Evolutionary conservation across 2,113 vertebrate genomes (phyloP), one percentile per base, ranked within the genome.

Genomic region (Canis aureus): DNA sequence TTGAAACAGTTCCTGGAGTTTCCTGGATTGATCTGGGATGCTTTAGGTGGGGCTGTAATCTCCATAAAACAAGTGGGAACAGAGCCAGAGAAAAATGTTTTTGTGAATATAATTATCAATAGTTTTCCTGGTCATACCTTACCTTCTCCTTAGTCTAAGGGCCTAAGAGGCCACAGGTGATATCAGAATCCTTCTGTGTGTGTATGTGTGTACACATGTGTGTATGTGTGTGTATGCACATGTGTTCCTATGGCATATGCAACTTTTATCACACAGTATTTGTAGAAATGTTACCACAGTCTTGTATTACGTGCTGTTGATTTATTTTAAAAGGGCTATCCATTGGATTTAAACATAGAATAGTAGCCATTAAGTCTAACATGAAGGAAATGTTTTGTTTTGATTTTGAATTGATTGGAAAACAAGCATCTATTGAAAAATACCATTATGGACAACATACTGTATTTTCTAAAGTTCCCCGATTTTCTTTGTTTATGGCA

Each of bases 371-470:
- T 69, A n/a, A 25, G 11, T 78, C 69, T 69, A 71, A 43, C 9
- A 49, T 60, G 69, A 85, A 86, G 27, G 15, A 94, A 73, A 55
- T n/a, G 23, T 92, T 76, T 78, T 60, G 32, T 79, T 79, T 80
- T 73, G 22, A 43, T 80, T 73, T 90, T 64, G 4, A 10, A 49
- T 85, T 55, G 11, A n/a, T 29, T 66, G 6, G 9, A 53, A 94
- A 81, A 59, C 27, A 89, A 78, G 6, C 11, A 38, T 85, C 20
- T 53, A 38, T 59, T 86, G 22, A 91, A 59, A 73, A 38, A 32
- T 64, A 16, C 1, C 2, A 57, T 89, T 82, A 64, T 11, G 11
- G 51, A 51, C 49, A 32, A 35, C 2, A 22, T 59, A 25, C 17
- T 59, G 51, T 8, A 57, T 88, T 66, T 38, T 91, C 74, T 38